Evolutionary conservation across 2,888 invertebrate species (phyloP).

Genomic region (Acleris sparsana): DNA sequence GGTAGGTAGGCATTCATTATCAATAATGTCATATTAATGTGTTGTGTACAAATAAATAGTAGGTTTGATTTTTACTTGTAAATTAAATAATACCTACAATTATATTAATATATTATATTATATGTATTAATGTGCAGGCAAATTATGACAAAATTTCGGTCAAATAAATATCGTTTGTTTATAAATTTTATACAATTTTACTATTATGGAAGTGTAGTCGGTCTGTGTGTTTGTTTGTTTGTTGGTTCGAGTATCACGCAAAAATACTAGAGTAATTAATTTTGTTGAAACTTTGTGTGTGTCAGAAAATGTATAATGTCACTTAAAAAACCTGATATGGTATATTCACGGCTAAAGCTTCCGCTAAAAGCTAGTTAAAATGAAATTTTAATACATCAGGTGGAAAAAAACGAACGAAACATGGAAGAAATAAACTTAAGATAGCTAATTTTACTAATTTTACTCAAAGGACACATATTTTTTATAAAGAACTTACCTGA

Average conservation of each 20-base stretch:
- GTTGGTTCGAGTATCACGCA: background rate
- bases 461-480: background rate
- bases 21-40: too few relatives aligned
- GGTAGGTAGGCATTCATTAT: too few relatives aligned
- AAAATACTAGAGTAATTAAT: background rate
- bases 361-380: background rate
- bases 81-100: too few relatives aligned
- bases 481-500: background rate
- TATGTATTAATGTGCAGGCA: too few relatives aligned
- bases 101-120: too few relatives aligned
- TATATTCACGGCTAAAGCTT: background rate
- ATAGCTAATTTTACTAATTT: background rate
- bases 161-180: background rate
- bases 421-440: too few relatives aligned
- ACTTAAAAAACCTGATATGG: too few relatives aligned
- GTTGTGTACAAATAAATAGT: too few relatives aligned
- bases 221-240: too few relatives aligned
- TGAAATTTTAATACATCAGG: too few relatives aligned
- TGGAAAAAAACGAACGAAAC: too few relatives aligned
- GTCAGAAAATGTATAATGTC: background rate
- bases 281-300: background rate
- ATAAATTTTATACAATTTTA: background rate
- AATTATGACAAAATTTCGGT: background rate
- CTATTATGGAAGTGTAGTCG: background rate
- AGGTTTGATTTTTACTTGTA: too few relatives aligned